These are phyloP conservation scores for Cyprinodon tularosa DNA, from an alignment of 2,113 vertebrate genomes.

Conservation along the genomic window DNA sequence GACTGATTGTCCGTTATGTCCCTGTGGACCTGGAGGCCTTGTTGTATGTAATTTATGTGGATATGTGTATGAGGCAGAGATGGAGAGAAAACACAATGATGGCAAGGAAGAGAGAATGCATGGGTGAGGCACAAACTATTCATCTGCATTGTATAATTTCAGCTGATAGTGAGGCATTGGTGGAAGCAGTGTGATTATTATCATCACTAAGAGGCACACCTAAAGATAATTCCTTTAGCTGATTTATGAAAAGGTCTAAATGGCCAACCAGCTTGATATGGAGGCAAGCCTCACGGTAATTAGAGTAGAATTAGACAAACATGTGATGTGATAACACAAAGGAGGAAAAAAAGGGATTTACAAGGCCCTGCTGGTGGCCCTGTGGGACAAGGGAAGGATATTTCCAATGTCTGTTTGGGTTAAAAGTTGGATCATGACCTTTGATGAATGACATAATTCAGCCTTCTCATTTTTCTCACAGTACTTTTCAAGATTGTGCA, in stretches of 20 bases:
- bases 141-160: conserved; percentile 67
- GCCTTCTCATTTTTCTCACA: conserved; percentile 8
- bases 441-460: conserved; percentile 28
- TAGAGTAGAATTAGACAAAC: conserved; percentile 54
- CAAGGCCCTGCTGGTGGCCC: conserved; percentile 54
- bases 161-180: conserved; percentile 50
- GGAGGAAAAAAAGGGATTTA: conserved; percentile 15
- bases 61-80: conserved; percentile 28
- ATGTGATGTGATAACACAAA: conserved; percentile 62
- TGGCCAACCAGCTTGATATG: conserved; percentile 46
- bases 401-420: conserved; percentile 44
- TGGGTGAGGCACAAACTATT: conserved; percentile 53
- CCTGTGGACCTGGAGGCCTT: conserved; percentile 56
- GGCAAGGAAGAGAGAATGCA: conserved; percentile 5
- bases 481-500: conserved; percentile 8
- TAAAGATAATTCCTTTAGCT: conserved; percentile 68
- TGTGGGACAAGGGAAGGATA: conserved; percentile 49
- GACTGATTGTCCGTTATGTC: conserved; percentile 67
- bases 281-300: conserved; percentile 62
- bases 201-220: conserved; percentile 70
- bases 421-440: conserved; percentile 55
- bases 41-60: conserved; percentile 48
- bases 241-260: conserved; percentile 59
- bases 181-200: conserved; percentile 62
- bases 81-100: neutral